phyloP scores from a whole-genome alignment of 2,797 vertebrate species.

The Fundulus diaphanus region DNA sequence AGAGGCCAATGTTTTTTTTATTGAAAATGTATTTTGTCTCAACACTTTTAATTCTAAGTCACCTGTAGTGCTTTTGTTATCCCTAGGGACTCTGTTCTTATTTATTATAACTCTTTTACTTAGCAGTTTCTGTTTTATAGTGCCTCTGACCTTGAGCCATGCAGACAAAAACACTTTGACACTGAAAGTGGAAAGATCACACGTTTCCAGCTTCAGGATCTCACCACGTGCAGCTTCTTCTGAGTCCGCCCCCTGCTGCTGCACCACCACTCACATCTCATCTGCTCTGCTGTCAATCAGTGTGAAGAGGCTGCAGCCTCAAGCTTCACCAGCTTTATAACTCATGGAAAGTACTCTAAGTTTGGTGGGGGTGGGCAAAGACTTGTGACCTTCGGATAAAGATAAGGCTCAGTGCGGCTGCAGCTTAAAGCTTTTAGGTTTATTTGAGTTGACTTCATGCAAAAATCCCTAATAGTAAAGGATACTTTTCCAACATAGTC shows the following conservation, averaged over 20 bases:
- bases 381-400: slow-evolving; percentile 9
- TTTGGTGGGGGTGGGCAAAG: slow-evolving; percentile 1
- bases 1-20: background rate
- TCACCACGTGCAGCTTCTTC: background rate
- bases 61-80: background rate
- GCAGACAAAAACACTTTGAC: slow-evolving; percentile 53
- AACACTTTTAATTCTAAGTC: background rate
- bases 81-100: background rate
- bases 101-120: background rate
- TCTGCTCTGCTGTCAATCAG: slow-evolving; percentile 53
- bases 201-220: slow-evolving; percentile 11
- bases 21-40: background rate
- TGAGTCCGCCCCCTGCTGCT: slow-evolving; percentile 29
- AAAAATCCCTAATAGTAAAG: background rate
- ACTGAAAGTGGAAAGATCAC: slow-evolving; percentile 52
- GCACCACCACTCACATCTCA: slow-evolving; percentile 45
- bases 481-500: background rate
- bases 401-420: background rate
- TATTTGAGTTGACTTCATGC: background rate
- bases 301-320: slow-evolving; percentile 21
- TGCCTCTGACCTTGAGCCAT: slow-evolving; percentile 56
- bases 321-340: background rate
- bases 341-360: background rate
- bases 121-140: background rate
- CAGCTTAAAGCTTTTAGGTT: background rate